Conservation (phyloP, 2,113 vertebrate species). For the Mungos mungo region DNA sequence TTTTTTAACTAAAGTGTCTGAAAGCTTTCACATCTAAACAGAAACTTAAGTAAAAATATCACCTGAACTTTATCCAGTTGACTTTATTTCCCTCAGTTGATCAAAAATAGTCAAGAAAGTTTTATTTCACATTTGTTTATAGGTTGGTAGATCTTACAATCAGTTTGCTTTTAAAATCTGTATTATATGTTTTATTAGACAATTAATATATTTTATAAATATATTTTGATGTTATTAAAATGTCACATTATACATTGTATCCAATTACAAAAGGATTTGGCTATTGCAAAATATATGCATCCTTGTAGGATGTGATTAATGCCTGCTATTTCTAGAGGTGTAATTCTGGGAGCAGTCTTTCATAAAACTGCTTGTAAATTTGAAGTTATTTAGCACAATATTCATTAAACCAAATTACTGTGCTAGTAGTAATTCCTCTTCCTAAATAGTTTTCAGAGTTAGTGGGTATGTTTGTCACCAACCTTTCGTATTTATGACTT, state of each 20-base stretch:
- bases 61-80: background rate
- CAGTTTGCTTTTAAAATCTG: background rate
- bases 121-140: conserved; percentile 6
- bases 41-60: background rate
- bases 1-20: background rate
- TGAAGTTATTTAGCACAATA: conserved; percentile 40
- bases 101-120: background rate
- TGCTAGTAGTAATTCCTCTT: background rate
- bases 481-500: background rate
- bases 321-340: conserved; percentile 28
- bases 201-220: conserved; percentile 35
- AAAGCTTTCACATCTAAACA: background rate
- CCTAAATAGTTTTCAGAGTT: background rate
- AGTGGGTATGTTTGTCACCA: background rate
- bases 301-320: conserved; percentile 48
- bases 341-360: conserved; percentile 55
- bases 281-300: conserved; percentile 13
- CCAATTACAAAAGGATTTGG: conserved; percentile 39
- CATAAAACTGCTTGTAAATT: conserved; percentile 55
- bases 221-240: conserved; percentile 31
- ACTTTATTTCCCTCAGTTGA: background rate
- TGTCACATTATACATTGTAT: conserved; percentile 4
- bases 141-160: background rate
- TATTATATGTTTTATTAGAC: conserved; percentile 21
- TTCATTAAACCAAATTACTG: conserved; percentile 43